These are phyloP conservation scores for Eucera pruinosa DNA, from an alignment of 2,888 invertebrate genomes.

Conservation along the genomic window DNA sequence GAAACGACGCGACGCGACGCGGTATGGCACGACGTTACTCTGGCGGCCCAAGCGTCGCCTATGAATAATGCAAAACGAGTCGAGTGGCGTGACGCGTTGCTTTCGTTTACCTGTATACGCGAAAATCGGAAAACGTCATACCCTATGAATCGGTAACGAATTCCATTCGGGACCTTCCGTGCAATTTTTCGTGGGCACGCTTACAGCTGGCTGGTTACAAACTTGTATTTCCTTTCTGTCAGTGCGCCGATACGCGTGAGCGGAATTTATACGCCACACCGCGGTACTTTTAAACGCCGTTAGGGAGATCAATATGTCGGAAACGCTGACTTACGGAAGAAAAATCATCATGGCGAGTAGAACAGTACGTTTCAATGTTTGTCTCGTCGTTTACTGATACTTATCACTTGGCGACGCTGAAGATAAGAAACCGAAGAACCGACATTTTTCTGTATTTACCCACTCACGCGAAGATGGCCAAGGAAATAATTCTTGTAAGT, in stretches of 20 bases:
- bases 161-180: slow-evolving; percentile 20
- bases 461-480: too few species aligned
- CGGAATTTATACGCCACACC: background rate
- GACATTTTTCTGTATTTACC: too few species aligned
- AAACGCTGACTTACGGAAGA: background rate
- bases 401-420: background rate
- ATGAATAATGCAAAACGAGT: slow-evolving; percentile 74
- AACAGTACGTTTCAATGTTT: background rate
- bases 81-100: slow-evolving; percentile 56
- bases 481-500: too few species aligned
- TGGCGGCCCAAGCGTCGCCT: slow-evolving; percentile 56
- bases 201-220: background rate
- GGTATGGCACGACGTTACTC: slow-evolving; percentile 18
- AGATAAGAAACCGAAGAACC: too few species aligned
- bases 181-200: slow-evolving; percentile 23
- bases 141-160: slow-evolving; percentile 62
- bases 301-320: slow-evolving; percentile 26
- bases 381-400: slow-evolving; percentile 6
- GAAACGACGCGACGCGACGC: slow-evolving; percentile 6
- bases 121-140: slow-evolving; percentile 59
- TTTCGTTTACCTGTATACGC: slow-evolving; percentile 51
- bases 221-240: slow-evolving; percentile 30
- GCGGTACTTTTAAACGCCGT: slow-evolving; percentile 20
- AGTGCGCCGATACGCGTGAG: slow-evolving; percentile 14
- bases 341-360: background rate